Conservation (phyloP, 2,888 invertebrate species). For the Myathropa florea region DNA sequence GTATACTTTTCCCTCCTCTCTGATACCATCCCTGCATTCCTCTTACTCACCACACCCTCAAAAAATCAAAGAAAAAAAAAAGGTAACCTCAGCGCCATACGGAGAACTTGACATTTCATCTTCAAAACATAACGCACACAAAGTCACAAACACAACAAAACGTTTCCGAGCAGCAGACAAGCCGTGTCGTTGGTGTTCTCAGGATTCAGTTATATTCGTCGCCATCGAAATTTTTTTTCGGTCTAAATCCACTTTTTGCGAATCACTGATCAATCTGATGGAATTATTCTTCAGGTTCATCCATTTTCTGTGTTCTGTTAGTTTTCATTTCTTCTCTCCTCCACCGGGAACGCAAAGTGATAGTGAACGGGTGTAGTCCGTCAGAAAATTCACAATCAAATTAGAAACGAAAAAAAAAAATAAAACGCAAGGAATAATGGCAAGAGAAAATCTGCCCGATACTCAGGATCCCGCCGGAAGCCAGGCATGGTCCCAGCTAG, state of each 20-base stretch:
- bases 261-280: background rate
- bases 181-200: background rate
- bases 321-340: background rate
- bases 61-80: slow-evolving; percentile 15
- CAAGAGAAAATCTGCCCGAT: slow-evolving; percentile 73
- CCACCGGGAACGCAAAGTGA: background rate
- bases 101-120: slow-evolving; percentile 14
- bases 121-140: slow-evolving; percentile 16
- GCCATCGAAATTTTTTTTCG: background rate
- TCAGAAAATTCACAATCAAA: background rate
- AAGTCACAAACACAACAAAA: background rate
- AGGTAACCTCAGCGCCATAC: slow-evolving; percentile 28
- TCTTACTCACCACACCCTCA: background rate
- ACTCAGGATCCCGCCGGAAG: slow-evolving; percentile 78
- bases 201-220: slow-evolving; percentile 37
- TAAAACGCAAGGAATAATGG: slow-evolving; percentile 73
- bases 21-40: background rate
- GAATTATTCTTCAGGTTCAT: background rate
- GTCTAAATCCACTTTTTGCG: background rate
- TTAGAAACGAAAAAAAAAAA: background rate
- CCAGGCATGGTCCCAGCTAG: slow-evolving; percentile 78
- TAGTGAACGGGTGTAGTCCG: background rate
- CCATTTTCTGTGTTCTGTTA: background rate
- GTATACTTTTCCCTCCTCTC: background rate
- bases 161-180: background rate